Percentiles rank a stretch among this genome's conserved stretches.
phyloP scores from a whole-genome alignment of 92 coral and sea anemone species.

The Palythoa caribaeorum region DNA sequence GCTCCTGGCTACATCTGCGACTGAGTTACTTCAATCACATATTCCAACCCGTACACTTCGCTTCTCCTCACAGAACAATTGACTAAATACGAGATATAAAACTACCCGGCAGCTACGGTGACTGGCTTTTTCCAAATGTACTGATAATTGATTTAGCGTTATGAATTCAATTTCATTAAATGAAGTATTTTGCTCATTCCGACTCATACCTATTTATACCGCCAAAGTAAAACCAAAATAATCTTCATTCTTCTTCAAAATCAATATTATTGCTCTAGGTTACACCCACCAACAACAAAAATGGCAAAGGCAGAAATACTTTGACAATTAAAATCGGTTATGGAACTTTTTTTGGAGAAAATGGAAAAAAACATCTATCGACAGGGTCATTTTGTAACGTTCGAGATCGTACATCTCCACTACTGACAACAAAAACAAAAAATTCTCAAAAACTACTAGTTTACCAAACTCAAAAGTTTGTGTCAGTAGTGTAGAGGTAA shows the following conservation, averaged over 20 bases:
- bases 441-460: background rate
- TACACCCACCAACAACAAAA: too few species aligned
- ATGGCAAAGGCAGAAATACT: background rate
- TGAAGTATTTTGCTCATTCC: too few species aligned
- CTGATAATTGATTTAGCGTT: background rate
- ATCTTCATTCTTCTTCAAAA: too few species aligned
- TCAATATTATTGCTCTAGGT: too few species aligned
- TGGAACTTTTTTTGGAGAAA: background rate
- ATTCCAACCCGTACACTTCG: slow-evolving; percentile 2
- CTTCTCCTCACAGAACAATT: background rate
- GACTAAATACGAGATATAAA: background rate
- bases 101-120: background rate
- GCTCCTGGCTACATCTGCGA: background rate
- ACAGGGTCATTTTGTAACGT: slow-evolving; percentile 18
- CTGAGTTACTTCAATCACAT: background rate
- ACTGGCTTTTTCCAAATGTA: background rate
- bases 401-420: background rate
- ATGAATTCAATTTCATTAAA: too few species aligned
- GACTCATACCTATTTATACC: background rate
- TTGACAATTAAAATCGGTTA: slow-evolving; percentile 1
- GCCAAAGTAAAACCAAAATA: background rate
- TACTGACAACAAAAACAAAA: background rate
- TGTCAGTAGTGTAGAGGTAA: background rate
- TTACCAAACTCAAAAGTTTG: slow-evolving; percentile 1
- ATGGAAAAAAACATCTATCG: background rate